Percentiles rank a stretch among this genome's conserved stretches.
Evolutionary conservation across 2,888 invertebrate genomes (phyloP).

Genomic region (Oscheius sp.): DNA sequence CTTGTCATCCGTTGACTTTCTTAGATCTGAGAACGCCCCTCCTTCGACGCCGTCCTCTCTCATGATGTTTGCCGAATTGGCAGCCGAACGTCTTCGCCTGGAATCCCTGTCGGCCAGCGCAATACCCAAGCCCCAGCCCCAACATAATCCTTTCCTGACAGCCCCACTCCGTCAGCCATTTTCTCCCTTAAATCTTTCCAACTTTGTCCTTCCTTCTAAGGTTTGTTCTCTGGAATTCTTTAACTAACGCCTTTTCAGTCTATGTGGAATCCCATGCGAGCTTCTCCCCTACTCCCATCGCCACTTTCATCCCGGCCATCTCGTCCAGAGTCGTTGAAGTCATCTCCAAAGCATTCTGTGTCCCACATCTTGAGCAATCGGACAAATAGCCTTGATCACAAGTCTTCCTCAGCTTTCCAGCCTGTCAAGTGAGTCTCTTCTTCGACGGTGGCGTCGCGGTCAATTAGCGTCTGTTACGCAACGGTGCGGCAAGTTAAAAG

Average conservation of each 20-base stretch:
- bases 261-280: conserved; percentile 17
- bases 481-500: conserved; percentile 33
- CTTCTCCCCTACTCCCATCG: conserved; percentile 25
- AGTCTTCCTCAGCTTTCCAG: conserved; percentile 52
- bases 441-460: conserved; percentile 1
- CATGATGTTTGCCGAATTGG: conserved; percentile 55
- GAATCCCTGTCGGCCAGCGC: conserved; percentile 15
- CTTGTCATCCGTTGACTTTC: background rate
- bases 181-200: conserved; percentile 16
- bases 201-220: conserved; percentile 26
- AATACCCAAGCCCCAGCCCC: conserved; percentile 27
- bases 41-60: conserved; percentile 26
- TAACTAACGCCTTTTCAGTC: conserved; percentile 20
- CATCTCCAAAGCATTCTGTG: conserved; percentile 40
- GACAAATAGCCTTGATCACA: conserved; percentile 48
- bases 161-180: background rate
- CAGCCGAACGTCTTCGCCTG: conserved; percentile 32
- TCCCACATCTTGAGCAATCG: conserved; percentile 46
- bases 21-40: conserved; percentile 29
- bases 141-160: conserved; percentile 9
- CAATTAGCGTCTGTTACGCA: conserved; percentile 34
- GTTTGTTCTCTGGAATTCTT: background rate
- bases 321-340: background rate
- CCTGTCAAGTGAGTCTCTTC: conserved; percentile 48
- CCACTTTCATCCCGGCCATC: conserved; percentile 4